These are phyloP conservation scores for Teleopsis dalmanni DNA, from an alignment of 1,140 invertebrate genomes.

Conservation along the genomic window DNA sequence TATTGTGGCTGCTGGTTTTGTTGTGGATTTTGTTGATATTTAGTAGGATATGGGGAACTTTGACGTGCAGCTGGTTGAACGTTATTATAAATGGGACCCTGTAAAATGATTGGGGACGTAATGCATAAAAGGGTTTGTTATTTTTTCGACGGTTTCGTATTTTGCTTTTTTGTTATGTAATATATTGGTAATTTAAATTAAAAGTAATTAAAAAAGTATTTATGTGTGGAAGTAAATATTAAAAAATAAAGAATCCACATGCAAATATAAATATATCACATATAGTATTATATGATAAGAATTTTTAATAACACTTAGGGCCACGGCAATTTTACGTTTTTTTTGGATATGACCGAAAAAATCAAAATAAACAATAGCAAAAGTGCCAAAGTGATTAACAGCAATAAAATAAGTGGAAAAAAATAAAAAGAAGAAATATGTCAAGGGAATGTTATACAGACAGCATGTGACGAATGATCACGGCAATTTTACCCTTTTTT, in stretches of 20 bases:
- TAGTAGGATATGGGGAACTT: background rate
- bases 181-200: background rate
- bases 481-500: too few relatives aligned
- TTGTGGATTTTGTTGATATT: constrained; percentile 15
- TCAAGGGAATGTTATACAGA: too few relatives aligned
- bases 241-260: background rate
- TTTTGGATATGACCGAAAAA: too few relatives aligned
- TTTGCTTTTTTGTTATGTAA: background rate
- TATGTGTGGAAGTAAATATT: background rate
- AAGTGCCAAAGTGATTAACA: too few relatives aligned
- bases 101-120: constrained; percentile 8
- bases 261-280: background rate
- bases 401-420: too few relatives aligned
- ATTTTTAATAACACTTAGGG: too few relatives aligned
- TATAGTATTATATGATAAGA: background rate
- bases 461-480: too few relatives aligned
- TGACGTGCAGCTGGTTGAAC: constrained; percentile 14
- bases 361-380: too few relatives aligned
- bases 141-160: background rate
- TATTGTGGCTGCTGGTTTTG: background rate
- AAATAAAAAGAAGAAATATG: too few relatives aligned
- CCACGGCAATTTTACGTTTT: too few relatives aligned
- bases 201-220: background rate
- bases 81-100: constrained; percentile 42
- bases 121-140: background rate